A percentile compares a stretch with the other conserved stretches of the same genome.
These are phyloP conservation scores for Parauchenoglanis ngamensis DNA, from an alignment of 2,797 vertebrate genomes.

Conservation along the genomic window DNA sequence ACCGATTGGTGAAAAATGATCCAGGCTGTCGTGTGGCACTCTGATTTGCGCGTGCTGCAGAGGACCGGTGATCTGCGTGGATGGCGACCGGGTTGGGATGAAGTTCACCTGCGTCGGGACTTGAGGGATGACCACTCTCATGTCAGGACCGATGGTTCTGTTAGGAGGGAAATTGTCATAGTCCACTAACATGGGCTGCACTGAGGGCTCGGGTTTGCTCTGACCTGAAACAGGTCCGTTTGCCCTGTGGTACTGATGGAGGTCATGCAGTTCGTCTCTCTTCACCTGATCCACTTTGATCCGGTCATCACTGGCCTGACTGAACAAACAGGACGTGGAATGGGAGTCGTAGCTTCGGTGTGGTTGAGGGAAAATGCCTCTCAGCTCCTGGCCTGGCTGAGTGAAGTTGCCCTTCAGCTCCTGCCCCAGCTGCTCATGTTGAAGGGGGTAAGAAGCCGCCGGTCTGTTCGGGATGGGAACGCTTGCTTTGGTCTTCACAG, in stretches of 20 bases:
- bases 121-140: slow-evolving; percentile 76
- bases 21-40: slow-evolving; percentile 55
- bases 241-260: slow-evolving; percentile 64
- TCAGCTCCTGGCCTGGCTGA: slow-evolving; percentile 29
- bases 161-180: slow-evolving; percentile 81
- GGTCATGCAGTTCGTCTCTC: slow-evolving; percentile 48
- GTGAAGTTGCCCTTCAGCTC: slow-evolving; percentile 61
- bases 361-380: slow-evolving; percentile 60
- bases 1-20: slow-evolving; percentile 74
- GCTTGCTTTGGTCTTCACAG: slow-evolving; percentile 57
- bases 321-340: slow-evolving; percentile 62
- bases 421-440: slow-evolving; percentile 60
- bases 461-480: slow-evolving; percentile 47
- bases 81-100: slow-evolving; percentile 43
- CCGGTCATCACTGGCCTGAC: slow-evolving; percentile 53
- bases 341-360: slow-evolving; percentile 59
- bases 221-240: slow-evolving; percentile 51
- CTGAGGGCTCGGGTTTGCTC: slow-evolving; percentile 23
- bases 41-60: slow-evolving; percentile 58
- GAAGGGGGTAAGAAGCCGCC: slow-evolving; percentile 58
- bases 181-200: slow-evolving; percentile 68
- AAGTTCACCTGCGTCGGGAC: slow-evolving; percentile 67
- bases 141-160: slow-evolving; percentile 77
- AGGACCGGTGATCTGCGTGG: slow-evolving; percentile 59
- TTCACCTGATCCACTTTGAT: slow-evolving; percentile 58